A percentile compares a stretch with the other conserved stretches of the same genome.
phyloP scores from a whole-genome alignment of 1,140 invertebrate genomes.

The Neoseiulus cucumeris region DNA sequence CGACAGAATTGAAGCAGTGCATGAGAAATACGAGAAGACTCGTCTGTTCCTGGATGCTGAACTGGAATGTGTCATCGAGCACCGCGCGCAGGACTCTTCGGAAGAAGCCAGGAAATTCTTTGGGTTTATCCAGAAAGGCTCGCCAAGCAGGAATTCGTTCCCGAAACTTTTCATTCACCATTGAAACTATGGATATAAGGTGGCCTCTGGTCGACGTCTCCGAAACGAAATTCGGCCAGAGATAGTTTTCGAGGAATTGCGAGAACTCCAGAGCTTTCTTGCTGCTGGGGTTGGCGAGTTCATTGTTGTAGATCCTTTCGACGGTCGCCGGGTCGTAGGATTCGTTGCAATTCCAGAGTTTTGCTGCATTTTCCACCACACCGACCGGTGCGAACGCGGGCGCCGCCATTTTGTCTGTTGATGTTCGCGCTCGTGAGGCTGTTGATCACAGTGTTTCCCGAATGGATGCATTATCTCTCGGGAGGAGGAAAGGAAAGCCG shows the following conservation, averaged over 20 bases:
- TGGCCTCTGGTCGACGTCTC: constrained; percentile 44
- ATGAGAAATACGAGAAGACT: constrained; percentile 73
- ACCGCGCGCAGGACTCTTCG: constrained; percentile 44
- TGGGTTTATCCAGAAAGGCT: constrained; percentile 54
- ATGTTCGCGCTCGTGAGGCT: not conserved
- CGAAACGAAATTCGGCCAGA: constrained; percentile 88
- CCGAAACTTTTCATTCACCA: constrained; percentile 96
- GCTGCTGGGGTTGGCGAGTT: constrained; percentile 54
- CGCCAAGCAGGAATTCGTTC: constrained; percentile 93
- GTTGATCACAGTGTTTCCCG: not conserved
- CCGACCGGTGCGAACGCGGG: not conserved
- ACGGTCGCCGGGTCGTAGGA: constrained; percentile 49
- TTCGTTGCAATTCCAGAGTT: not conserved
- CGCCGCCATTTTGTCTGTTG: not conserved
- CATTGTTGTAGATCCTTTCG: constrained; percentile 56
- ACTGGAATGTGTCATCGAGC: constrained; percentile 21
- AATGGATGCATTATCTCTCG: not conserved
- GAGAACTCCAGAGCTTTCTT: constrained; percentile 93
- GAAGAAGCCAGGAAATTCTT: constrained; percentile 71
- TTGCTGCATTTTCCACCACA: not conserved
- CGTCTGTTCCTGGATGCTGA: constrained; percentile 55
- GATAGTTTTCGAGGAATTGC: constrained; percentile 86
- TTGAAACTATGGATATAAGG: constrained; percentile 82
- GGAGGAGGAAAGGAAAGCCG: not conserved
- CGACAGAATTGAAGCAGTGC: constrained; percentile 76